Conservation (phyloP, 2,797 vertebrate genomes). For the Limosa lapponica region DNA sequence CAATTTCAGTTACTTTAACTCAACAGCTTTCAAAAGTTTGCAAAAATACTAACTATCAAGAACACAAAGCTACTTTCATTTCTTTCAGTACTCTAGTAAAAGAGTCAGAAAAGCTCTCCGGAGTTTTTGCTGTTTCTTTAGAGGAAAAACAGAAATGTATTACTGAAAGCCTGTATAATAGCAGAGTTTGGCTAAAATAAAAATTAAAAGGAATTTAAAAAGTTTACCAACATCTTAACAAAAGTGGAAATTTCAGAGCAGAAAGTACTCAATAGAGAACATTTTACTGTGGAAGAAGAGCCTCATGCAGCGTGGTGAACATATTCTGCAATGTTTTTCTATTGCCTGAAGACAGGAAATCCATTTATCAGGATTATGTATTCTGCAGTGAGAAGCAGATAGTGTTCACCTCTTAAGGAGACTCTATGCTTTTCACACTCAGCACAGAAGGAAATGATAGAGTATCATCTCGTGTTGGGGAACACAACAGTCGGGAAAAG, state of each 20-base stretch:
- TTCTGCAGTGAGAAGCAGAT: neutral
- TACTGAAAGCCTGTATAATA: neutral
- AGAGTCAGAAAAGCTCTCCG: neutral
- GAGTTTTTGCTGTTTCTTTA: neutral
- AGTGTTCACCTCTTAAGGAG: neutral
- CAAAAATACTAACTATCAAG: neutral
- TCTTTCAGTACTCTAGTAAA: neutral
- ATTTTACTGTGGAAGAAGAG: neutral
- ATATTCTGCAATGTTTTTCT: neutral
- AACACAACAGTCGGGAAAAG: fast-evolving
- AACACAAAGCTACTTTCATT: neutral
- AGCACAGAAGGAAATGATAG: neutral
- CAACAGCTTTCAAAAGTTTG: neutral
- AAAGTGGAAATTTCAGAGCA: neutral
- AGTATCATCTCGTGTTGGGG: fast-evolving
- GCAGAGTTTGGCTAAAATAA: neutral
- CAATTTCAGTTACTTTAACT: neutral
- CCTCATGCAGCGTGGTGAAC: fast-evolving
- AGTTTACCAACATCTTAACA: neutral
- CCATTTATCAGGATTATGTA: neutral
- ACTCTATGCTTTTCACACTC: neutral
- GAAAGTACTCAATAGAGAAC: neutral
- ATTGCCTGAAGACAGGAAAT: neutral
- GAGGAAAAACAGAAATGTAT: neutral
- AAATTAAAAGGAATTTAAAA: neutral